Base-by-base conservation (phyloP, 2,888 invertebrate species). In the Pyrrhosoma nymphula region DNA sequence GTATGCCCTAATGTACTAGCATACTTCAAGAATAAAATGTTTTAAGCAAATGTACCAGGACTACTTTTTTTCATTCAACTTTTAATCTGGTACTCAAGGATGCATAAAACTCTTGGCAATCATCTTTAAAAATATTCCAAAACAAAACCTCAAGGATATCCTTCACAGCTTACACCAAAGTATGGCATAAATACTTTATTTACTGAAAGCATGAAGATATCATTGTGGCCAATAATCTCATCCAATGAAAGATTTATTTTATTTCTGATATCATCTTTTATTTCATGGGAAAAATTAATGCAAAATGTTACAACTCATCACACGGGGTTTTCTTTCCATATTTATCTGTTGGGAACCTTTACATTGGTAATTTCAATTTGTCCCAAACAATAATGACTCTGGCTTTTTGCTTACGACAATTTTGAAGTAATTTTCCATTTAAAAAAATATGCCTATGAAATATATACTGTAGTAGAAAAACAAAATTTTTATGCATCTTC, bases 21-120 rank as follows among this genome's bases (percentile, higher is more conserved):
- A 93, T 93, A 93, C 93, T 93, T 69, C 93, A 93, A 93, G 75
- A 93, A 93, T 93, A 93, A 93, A 93, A 93, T 93, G 55, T 63
- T 69, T 93, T 69, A 63, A 93, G 69, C 69, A 93, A 93, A 93
- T 69, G 93, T 93, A 93, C 93, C 93, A 93, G 93, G 93, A 69
- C 93, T 93, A 89, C 56, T 89, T 82, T 47, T 91, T 93, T 93
- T 93, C 93, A 75, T 93, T 93, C 93, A 55, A 93, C 69, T 69
- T 93, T 63, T 75, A 60, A 93, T 93, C 93, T 93, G 93, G 93
- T 93, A 93, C 93, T 93, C 55, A 63, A 69, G 69, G 69, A 93
- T 93, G 69, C 47, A 93, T 93, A n/a, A 75, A 93, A 63, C 93
- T 93, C 93, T 93, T 93, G 60, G 23, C 39, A 63, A 47, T 69